Evolutionary conservation across 2,797 vertebrate genomes (phyloP).

Genomic region (Thalassophryne amazonica): DNA sequence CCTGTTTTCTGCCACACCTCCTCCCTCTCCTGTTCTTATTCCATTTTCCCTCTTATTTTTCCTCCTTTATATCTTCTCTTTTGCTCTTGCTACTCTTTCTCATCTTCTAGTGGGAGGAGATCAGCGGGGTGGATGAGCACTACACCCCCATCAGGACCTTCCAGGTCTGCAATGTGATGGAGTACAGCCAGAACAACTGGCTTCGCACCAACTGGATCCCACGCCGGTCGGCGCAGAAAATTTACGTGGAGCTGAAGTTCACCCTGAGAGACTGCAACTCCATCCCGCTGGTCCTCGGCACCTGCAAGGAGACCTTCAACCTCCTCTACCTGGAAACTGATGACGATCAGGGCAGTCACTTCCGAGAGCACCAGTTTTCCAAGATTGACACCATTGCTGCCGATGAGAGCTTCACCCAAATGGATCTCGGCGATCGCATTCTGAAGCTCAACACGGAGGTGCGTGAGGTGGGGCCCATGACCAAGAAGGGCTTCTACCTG

Average conservation of each 20-base stretch:
- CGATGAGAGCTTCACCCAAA: conserved; percentile 97
- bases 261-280: conserved; percentile 97
- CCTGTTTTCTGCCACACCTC: neutral
- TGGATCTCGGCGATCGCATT: conserved; percentile 96
- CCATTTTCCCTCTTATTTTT: conserved; percentile 31
- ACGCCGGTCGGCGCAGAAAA: conserved; percentile 93
- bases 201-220: conserved; percentile 97
- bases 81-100: neutral
- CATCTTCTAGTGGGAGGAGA: conserved; percentile 91
- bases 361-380: conserved; percentile 91
- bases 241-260: conserved; percentile 98
- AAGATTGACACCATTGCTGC: conserved; percentile 98
- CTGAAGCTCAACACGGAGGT: conserved; percentile 98
- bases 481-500: conserved; percentile 93
- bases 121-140: conserved; percentile 96
- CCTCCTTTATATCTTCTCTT: conserved; percentile 1
- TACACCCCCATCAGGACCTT: conserved; percentile 98
- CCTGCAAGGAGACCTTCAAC: conserved; percentile 98
- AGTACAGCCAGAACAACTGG: conserved; percentile 99
- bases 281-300: conserved; percentile 93
- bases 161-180: conserved; percentile 99
- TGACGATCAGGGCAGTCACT: conserved; percentile 90
- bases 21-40: neutral
- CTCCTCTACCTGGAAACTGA: conserved; percentile 94
- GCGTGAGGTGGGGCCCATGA: conserved; percentile 93